Base-by-base conservation (phyloP, 2,888 invertebrate species). In the Pseudococcus jackbeardsleyi region DNA sequence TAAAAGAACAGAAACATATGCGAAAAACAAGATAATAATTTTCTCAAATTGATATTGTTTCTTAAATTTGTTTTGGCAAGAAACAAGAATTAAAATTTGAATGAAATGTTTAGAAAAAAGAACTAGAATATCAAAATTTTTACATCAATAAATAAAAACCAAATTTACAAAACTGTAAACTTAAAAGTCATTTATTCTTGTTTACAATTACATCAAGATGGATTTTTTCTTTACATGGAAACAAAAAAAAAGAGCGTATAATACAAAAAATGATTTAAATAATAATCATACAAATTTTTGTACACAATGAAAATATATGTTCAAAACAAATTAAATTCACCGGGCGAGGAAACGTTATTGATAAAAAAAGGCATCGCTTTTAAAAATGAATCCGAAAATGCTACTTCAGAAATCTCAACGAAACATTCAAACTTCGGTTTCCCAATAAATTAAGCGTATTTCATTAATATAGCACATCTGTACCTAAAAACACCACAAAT, bases 211-310 rank as follows among this genome's bases (percentile, higher is more conserved):
- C 79, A 79, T 79, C 79, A 19, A 79, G 79, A 79, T 79, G 79
- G 79, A 72, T 72, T 79, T n/a, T 42, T 79, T 79, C 59, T 59
- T 42, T 79, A 79, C 79, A 79, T 79, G 79, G 79, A 79, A 79
- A 79, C 79, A 79, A 79, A 79, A 79, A 79, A 79, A 79, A 79
- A 46, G 79, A 46, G 72, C 72, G 17, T 79, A 79, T 79, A 42
- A 79, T 79, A 79, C 79, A 79, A 79, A 79, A 79, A 72, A 79
- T 42, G 46, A n/a, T 79, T 79, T 79, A 42, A 59, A 72, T 72
- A 72, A 72, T 72, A 72, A 72, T 72, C 72, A 79, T 79, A 79
- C 79, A 79, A 79, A 79, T 79, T 79, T 79, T 79, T 79, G n/a
- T 79, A 79, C 79, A 79, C 46, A 79, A 79, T 42, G n/a, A 79